phyloP scores from a whole-genome alignment of 2,888 invertebrate genomes.

The Lasioglossum pauxillum region DNA sequence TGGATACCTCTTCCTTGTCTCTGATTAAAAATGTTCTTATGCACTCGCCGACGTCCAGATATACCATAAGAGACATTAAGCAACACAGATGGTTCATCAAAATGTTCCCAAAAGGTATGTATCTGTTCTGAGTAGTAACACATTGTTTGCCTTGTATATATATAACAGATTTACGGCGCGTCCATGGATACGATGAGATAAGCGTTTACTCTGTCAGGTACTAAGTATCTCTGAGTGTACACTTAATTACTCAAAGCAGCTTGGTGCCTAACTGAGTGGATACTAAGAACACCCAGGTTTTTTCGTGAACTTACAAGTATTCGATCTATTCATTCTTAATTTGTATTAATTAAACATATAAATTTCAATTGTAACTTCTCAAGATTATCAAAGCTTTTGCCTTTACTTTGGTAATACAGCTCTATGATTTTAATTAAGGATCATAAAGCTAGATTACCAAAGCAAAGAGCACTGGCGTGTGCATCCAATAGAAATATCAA shows the following conservation, averaged over 20 bases:
- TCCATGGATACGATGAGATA: background rate
- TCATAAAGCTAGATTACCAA: conserved; percentile 99
- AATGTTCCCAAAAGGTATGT: conserved; percentile 73
- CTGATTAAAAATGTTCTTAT: conserved; percentile 91
- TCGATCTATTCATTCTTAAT: background rate
- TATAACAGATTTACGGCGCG: background rate
- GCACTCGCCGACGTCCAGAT: conserved; percentile 88
- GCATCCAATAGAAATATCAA: conserved; percentile 43
- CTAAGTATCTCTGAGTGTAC: conserved; percentile 93
- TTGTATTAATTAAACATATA: conserved; percentile 4
- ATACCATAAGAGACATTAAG: conserved; percentile 89
- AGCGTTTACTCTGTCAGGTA: conserved; percentile 89
- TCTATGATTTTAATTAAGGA: conserved; percentile 89
- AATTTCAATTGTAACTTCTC: conserved; percentile 2
- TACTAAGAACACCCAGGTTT: conserved; percentile 64
- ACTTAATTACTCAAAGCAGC: conserved; percentile 80
- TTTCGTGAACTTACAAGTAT: conserved; percentile 35
- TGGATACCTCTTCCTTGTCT: conserved; percentile 90
- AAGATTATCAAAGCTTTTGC: conserved; percentile 82
- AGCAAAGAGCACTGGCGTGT: conserved; percentile 88
- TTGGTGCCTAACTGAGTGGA: conserved; percentile 80
- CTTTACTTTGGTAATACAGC: conserved; percentile 96
- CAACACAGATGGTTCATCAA: conserved; percentile 90
- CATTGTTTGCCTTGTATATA: background rate
- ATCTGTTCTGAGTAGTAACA: background rate